Percentiles rank a stretch among this genome's conserved stretches.
Conservation (phyloP, 92 coral and sea anemone genomes). For the Anthopleura xanthogrammica region DNA sequence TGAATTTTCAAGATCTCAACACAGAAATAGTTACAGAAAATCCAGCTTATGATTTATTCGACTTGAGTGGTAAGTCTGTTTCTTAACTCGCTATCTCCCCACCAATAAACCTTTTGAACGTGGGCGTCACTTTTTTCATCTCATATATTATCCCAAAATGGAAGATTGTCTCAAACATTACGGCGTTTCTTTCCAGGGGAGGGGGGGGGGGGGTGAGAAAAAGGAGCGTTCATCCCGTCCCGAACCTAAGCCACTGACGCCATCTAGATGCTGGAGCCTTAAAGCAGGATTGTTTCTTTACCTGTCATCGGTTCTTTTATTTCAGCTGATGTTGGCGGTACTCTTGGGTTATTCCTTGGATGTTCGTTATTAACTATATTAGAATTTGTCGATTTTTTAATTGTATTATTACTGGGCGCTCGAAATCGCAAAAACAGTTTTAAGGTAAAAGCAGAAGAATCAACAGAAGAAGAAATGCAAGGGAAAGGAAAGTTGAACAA, state of each 20-base stretch:
- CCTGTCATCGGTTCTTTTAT: not conserved
- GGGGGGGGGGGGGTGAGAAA: too few relatives aligned
- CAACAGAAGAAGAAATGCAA: not conserved
- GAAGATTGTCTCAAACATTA: too few relatives aligned
- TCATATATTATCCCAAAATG: too few relatives aligned
- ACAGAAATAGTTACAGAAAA: not conserved
- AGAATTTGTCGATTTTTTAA: conserved; percentile 8
- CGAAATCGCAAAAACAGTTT: not conserved
- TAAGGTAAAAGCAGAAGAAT: not conserved
- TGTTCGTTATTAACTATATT: conserved; percentile 8
- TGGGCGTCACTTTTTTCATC: too few relatives aligned
- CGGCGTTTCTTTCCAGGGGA: too few relatives aligned
- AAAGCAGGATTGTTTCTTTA: not conserved
- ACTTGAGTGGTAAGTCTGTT: not conserved
- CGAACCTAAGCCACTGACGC: too few relatives aligned
- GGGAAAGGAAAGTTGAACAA: not conserved
- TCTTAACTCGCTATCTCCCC: too few relatives aligned
- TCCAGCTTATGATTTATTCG: not conserved
- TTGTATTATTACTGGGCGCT: not conserved
- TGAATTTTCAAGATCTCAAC: not conserved
- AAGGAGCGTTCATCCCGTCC: too few relatives aligned
- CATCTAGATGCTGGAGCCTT: too few relatives aligned
- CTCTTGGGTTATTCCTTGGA: conserved; percentile 20
- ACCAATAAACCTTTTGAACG: too few relatives aligned
- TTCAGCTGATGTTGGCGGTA: conserved; percentile 29